Percentiles rank a stretch among this genome's conserved stretches.
Evolutionary conservation across 2,797 vertebrate genomes (phyloP).

Genomic region (Cryptoblepharus egeriae): DNA sequence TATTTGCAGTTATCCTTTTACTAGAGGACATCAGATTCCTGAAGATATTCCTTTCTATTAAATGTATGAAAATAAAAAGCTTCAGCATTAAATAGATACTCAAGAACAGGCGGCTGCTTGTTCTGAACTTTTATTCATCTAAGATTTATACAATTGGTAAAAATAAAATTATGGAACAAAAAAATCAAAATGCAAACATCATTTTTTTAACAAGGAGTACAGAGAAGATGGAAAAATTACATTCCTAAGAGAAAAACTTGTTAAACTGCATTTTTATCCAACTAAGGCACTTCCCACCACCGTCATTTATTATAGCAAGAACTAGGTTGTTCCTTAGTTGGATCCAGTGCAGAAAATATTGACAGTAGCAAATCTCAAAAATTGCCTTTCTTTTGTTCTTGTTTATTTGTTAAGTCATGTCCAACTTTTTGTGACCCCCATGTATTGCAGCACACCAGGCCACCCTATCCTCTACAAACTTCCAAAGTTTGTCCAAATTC

Average conservation of each 20-base stretch:
- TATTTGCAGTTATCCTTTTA: neutral
- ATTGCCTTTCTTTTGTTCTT: too few species aligned
- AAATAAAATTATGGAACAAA: neutral
- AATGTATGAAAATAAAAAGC: neutral
- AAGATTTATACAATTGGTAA: neutral
- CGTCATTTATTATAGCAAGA: neutral
- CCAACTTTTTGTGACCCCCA: too few species aligned
- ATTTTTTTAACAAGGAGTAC: neutral
- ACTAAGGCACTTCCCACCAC: neutral
- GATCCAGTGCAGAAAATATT: accelerated
- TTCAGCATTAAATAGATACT: neutral
- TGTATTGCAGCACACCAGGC: too few species aligned
- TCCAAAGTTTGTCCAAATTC: too few species aligned
- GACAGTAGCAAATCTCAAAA: accelerated
- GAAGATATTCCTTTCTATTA: neutral
- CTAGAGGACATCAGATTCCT: neutral
- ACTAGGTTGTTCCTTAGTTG: neutral
- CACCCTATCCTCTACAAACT: too few species aligned
- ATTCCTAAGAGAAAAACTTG: neutral
- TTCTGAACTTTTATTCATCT: neutral
- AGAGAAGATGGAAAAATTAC: neutral
- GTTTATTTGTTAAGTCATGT: too few species aligned
- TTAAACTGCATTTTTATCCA: neutral
- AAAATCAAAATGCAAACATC: neutral
- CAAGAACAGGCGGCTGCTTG: neutral